Evolutionary conservation across 2,797 vertebrate species (phyloP).

Genomic region (Pogoniulus pusillus): DNA sequence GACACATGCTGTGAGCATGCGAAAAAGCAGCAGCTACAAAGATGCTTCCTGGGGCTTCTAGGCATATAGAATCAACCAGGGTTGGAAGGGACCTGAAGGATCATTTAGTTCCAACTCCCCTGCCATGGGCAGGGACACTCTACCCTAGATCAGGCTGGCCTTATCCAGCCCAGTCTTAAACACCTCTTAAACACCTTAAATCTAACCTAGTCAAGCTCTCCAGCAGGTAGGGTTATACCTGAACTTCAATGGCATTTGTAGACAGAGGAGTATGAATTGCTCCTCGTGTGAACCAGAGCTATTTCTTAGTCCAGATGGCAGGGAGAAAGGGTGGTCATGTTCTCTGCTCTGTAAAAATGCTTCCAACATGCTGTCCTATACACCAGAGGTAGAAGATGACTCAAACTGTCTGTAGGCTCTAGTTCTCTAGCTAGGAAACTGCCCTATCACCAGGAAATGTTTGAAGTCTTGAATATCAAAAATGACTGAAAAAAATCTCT

Average conservation of each 20-base stretch:
- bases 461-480: not conserved
- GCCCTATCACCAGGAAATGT: not conserved
- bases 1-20: not conserved
- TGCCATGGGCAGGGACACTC: too few species aligned
- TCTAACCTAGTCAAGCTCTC: too few species aligned
- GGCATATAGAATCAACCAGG: too few species aligned
- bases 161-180: too few species aligned
- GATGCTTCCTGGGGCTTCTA: not conserved
- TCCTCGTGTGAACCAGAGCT: not conserved
- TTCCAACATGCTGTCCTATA: fast-evolving
- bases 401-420: not conserved
- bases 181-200: too few species aligned
- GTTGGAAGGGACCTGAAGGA: too few species aligned
- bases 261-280: fast-evolving
- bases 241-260: not conserved
- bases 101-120: too few species aligned
- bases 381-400: too few species aligned
- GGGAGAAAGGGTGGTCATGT: not conserved
- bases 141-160: too few species aligned
- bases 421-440: not conserved
- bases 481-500: not conserved
- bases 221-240: too few species aligned
- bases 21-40: not conserved
- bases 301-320: not conserved
- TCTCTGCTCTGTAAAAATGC: not conserved